Evolutionary conservation across 2,888 invertebrate species (phyloP), one percentile per base, ranked within the genome.

Genomic region (Agonopterix heracliana): DNA sequence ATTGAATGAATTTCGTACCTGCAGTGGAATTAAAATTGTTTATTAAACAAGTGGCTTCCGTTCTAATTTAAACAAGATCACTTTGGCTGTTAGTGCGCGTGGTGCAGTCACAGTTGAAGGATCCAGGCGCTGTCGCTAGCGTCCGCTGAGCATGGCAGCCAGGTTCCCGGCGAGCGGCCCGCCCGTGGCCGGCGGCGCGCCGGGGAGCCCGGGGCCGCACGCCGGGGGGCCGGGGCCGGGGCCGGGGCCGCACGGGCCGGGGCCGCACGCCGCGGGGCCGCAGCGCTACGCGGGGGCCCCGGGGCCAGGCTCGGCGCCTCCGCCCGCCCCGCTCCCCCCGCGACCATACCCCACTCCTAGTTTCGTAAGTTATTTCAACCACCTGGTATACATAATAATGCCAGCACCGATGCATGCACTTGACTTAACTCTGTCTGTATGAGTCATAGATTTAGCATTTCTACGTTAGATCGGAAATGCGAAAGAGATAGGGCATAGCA

Each of bases 271-370:
- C 38, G 38, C 10, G 38, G 38, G 38, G 38, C 38, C 43, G n/a
- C 11, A 12, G 36, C 57, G 55, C 5, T 26, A 26, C 26, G 53
- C 57, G 52, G 49, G 55, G 52, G 57, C 53, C 56, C 26, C 43
- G 43, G 17, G 43, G 5, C 14, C 63, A 57, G 61, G 61, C 59
- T 64, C 62, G 56, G 61, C 41, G 41, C 41, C 41, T n/a, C 41
- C 41, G 48, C 26, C 56, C 47, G 54, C 53, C 17, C 91, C 92
- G 17, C 91, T 93, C 64, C 90, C 92, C 45, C 93, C 93, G 49
- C 82, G 94, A 13, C 93, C 93, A 45, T 94, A 94, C 74, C 90
- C 93, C 9, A 92, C 91, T 44, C 93, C 93, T 54, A 93, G 90
- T 73, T 96, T 95, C 68, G 95, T 95, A 89, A 90, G 90, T 56